Evolutionary conservation across 1,140 invertebrate species (phyloP), one percentile per base, ranked within the genome.

Genomic region (Drosophila auraria): DNA sequence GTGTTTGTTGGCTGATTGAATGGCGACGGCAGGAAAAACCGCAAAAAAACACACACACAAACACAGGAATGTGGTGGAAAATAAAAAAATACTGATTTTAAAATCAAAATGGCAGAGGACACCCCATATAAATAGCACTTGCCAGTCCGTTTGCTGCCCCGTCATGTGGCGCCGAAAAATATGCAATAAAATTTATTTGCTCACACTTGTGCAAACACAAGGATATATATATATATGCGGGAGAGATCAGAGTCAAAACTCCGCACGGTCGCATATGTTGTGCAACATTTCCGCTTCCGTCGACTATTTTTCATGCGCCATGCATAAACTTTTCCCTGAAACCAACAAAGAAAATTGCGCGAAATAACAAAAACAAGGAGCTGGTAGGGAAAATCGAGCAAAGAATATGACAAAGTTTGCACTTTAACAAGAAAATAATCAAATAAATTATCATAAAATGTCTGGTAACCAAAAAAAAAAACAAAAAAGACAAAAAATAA

Each of bases 351-450:
- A 75, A 83, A 84, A 74, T 77, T 64, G 64, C 66, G 61, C 61
- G 64, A 69, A 83, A 79, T 44, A 71, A 69, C 58, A 71, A 70
- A 77, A 77, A 76, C 57, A 51, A 53, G 42, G 40, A 75, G 51
- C 30, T 8, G 53, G 27, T 9, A n/a, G 50, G 25, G 36, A 50
- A 60, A 60, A 66, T 58, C 40, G 50, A 58, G 80, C 57, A 74
- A 68, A 63, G 69, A 73, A 79, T 72, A 78, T 89, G 84, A 90
- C 81, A 89, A 89, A 89, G 86, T 89, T 89, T 90, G 86, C 82
- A 86, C 82, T 89, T 89, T 89, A 89, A 89, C 86, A 89, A 89
- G 86, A 90, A 89, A 86, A 89, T 89, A 89, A 89, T 89, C 86
- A 90, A 89, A 89, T 89, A 89, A 89, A 89, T 89, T 89, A 89